Conservation (phyloP, 2,113 vertebrate species). For the Muscicapa adusta region DNA sequence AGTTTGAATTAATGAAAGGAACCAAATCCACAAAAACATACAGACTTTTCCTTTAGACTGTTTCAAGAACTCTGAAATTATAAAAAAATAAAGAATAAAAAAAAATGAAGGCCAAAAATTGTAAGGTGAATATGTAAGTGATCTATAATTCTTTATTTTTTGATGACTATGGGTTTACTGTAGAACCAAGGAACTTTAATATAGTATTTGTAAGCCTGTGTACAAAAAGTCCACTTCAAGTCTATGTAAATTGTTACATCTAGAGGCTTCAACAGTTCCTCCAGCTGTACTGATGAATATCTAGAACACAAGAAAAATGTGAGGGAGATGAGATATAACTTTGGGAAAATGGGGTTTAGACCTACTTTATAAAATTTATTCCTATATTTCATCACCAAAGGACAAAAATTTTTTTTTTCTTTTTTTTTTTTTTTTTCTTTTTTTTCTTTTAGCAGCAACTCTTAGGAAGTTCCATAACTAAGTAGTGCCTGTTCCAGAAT, state of each 20-base stretch:
- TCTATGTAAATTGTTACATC: neutral
- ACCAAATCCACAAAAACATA: neutral
- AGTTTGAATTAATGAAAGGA: neutral
- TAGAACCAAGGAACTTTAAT: neutral
- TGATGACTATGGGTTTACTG: neutral
- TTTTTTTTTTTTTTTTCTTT: neutral
- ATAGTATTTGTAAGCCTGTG: neutral
- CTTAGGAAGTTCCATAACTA: neutral
- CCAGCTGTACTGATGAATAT: neutral
- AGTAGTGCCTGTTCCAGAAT: neutral
- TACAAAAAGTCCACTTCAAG: neutral
- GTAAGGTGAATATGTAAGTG: neutral
- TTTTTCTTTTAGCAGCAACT: neutral
- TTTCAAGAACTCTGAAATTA: neutral
- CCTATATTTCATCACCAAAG: neutral
- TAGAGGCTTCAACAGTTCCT: neutral
- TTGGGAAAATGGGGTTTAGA: neutral
- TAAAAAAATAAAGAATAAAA: neutral
- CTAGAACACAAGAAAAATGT: neutral
- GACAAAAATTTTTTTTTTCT: neutral
- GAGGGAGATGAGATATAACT: neutral
- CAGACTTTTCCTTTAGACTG: neutral
- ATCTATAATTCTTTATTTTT: neutral
- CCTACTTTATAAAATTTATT: neutral
- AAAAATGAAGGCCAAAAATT: neutral